Base-by-base conservation (phyloP, 2,113 vertebrate genomes). In the Brachirus orientalis region DNA sequence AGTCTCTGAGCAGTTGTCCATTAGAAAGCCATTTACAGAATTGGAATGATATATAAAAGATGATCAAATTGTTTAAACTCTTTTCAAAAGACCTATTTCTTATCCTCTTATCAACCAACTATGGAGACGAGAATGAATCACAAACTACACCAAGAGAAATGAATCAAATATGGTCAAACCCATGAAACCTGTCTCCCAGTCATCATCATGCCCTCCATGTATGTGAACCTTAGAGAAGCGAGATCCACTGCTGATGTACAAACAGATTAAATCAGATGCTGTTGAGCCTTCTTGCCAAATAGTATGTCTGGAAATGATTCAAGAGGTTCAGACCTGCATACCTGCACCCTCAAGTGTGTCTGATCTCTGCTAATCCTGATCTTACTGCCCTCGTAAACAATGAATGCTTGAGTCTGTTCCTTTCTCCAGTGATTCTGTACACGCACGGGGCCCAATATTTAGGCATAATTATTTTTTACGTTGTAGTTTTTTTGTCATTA, bases 301-400 rank as follows among this genome's bases (percentile, higher is more conserved):
- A n/a, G 22, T 58, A 10, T 45, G 55, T 70, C 69, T 68, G 80
- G 79, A 69, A 85, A 85, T 78, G 69, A 86, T 77, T 69, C 14
- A 10, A 37, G 61, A 66, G 67, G 63, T 75, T 73, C 71, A 72
- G 22, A 78, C 73, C 75, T 38, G 55, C 16, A 47, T 52, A 80
- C 68, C 47, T 10, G 18, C 61, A 64, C 62, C 14, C 12, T 63
- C 48, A 46, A 46, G 74, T 36, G 59, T 47, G 50, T 68, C 38
- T 40, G 6, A 71, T 65, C 61, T 8, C 51, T 9, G 65, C 40
- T 74, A 66, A 81, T 74, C 72, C 74, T 60, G 59, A 28, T 1
- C 56, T 43, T 44, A 38, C 67, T 51, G 36, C 22, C 13, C 28
- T 13, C 8, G 13, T 41, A 18, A 52, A 38, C 62, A 35, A 44